These are phyloP conservation scores for Crambe crambe DNA, from an alignment of 37 sponge, comb jelly and placozoan genomes.

Conservation along the genomic window DNA sequence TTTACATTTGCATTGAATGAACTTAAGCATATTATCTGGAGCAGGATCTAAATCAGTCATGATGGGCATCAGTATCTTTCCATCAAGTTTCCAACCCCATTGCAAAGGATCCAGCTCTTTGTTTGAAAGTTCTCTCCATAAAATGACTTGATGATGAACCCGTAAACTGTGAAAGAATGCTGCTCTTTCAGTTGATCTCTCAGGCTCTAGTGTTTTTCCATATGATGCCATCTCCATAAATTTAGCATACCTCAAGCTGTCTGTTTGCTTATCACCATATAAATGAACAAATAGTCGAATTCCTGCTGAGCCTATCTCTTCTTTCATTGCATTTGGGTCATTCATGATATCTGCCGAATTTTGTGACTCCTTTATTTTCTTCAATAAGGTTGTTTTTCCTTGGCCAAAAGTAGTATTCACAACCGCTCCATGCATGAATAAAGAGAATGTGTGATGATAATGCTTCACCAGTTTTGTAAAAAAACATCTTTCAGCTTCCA, in stretches of 20 bases:
- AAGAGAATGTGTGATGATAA: constrained; percentile 17
- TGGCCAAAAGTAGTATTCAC: constrained; percentile 42
- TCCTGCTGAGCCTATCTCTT: constrained; percentile 34
- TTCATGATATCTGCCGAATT: constrained; percentile 16
- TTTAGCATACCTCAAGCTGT: constrained; percentile 23
- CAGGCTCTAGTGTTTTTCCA: constrained; percentile 13
- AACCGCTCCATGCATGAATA: constrained; percentile 48
- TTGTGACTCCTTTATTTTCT: constrained; percentile 19
- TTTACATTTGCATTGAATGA: neutral
- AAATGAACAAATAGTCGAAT: constrained; percentile 20
- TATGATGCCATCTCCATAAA: constrained; percentile 51
- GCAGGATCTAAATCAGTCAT: neutral
- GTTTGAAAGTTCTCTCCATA: constrained; percentile 22
- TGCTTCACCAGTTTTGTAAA: neutral
- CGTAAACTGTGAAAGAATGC: constrained; percentile 49
- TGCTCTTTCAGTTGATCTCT: constrained; percentile 51
- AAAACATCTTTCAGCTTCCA: neutral
- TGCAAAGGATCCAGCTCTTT: neutral
- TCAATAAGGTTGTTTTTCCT: constrained; percentile 27
- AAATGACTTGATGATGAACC: constrained; percentile 46
- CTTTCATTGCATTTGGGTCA: constrained; percentile 19
- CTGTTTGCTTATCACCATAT: constrained; percentile 47
- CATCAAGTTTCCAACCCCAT: neutral
- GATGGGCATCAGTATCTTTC: neutral
- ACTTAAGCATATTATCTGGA: neutral